A percentile compares a stretch with the other conserved stretches of the same genome.
phyloP scores from a whole-genome alignment of 2,888 invertebrate genomes.

The Hydroisotoma schaefferi region DNA sequence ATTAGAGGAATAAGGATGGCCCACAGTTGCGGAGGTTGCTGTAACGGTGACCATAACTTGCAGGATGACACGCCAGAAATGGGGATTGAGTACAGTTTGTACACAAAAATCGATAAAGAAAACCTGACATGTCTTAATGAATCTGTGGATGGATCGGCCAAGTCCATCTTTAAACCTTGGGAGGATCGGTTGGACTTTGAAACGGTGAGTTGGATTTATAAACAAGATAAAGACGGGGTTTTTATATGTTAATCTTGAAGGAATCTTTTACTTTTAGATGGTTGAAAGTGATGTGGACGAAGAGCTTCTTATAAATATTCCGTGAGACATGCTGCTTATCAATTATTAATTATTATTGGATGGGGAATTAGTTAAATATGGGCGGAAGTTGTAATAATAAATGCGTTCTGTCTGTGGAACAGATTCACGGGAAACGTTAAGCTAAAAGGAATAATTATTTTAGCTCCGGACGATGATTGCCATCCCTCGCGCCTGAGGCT shows the following conservation, averaged over 20 bases:
- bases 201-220: conserved; percentile 58
- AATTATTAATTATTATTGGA: not conserved
- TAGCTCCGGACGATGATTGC: conserved; percentile 80
- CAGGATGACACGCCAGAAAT: conserved; percentile 63
- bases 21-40: conserved; percentile 54
- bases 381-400: conserved; percentile 13
- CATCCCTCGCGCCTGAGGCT: conserved; percentile 84
- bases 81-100: conserved; percentile 78
- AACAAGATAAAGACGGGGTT: not conserved
- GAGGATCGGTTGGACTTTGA: conserved; percentile 73
- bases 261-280: conserved; percentile 63
- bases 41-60: conserved; percentile 62
- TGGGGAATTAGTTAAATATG: too few species aligned
- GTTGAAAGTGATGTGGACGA: conserved; percentile 96
- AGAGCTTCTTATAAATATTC: conserved; percentile 93
- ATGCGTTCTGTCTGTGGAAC: not conserved
- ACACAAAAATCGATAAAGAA: conserved; percentile 79
- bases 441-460: conserved; percentile 85
- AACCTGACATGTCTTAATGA: conserved; percentile 91
- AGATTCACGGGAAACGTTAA: conserved; percentile 92
- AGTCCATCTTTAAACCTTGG: conserved; percentile 87
- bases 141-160: conserved; percentile 77
- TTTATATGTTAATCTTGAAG: not conserved
- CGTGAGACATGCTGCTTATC: conserved; percentile 57
- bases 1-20: not conserved